Percentiles rank a stretch among this genome's conserved stretches.
Evolutionary conservation across 1,140 invertebrate species (phyloP).

Genomic region (Coptotermes formosanus): DNA sequence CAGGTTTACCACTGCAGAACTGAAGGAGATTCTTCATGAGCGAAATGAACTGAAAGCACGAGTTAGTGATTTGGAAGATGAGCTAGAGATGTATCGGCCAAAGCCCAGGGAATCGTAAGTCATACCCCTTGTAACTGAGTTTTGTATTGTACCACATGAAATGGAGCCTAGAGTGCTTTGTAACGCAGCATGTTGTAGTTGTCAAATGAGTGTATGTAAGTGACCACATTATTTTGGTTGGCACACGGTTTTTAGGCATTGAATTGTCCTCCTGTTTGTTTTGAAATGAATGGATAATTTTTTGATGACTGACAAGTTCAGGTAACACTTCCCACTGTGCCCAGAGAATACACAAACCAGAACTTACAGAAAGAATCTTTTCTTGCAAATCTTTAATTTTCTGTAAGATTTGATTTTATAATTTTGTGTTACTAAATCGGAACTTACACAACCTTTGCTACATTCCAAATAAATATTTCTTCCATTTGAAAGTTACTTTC

Average conservation of each 20-base stretch:
- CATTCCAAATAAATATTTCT: too few relatives aligned
- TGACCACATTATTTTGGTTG: background rate
- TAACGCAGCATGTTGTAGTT: background rate
- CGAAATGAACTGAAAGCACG: constrained; percentile 84
- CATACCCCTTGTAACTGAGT: background rate
- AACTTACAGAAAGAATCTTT: too few relatives aligned
- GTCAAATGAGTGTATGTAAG: background rate
- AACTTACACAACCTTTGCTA: too few relatives aligned
- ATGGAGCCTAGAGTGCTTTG: background rate
- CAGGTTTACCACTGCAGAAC: constrained; percentile 84
- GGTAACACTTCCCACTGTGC: too few relatives aligned
- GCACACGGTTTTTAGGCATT: background rate
- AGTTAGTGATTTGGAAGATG: constrained; percentile 84
- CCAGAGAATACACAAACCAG: too few relatives aligned
- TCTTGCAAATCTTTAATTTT: too few relatives aligned
- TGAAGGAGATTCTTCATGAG: constrained; percentile 84
- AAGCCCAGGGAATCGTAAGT: constrained; percentile 41
- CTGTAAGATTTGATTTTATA: too few relatives aligned
- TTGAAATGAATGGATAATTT: too few relatives aligned
- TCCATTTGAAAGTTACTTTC: too few relatives aligned
- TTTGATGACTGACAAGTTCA: too few relatives aligned
- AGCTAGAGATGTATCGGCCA: constrained; percentile 72
- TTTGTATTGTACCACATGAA: background rate
- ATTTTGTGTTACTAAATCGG: too few relatives aligned
- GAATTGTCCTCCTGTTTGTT: too few relatives aligned